Base-by-base conservation (phyloP, 1,140 invertebrate genomes). In the Dreissena polymorpha region DNA sequence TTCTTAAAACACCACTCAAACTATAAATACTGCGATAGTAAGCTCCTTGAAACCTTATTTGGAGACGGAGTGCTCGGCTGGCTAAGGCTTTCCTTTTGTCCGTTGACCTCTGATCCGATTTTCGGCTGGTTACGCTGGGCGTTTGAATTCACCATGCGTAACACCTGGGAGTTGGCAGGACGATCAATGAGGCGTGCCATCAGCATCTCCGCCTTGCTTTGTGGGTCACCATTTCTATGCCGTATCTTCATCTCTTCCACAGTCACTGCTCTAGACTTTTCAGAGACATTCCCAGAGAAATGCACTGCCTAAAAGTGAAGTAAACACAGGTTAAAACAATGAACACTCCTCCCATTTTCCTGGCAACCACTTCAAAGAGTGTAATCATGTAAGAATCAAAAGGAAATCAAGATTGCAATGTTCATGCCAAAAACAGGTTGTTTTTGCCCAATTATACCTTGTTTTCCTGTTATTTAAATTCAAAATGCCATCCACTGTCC, bases 151-250 rank as follows among this genome's bases (percentile, higher is more conserved):
- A 53, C 70, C 75, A 84, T 64, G 49, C 75, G 71, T 60, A 76
- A 23, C 12, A 78, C 74, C 74, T 83, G 81, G 5, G 81, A 83
- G 39, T 77, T 76, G 16, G 73, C 81, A 49, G 81, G 81, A 14
- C 74, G 29, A 63, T 83, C 81, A 21, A 83, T 55, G 49, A 83
- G 55, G 55, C 81, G 74, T 13, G 81, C 63, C 81, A 83, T 83
- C 49, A 83, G 39, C 73, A 76, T 83, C 50, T 70, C 73, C 7
- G 81, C 72, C 72, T 76, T 83, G 25, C 81, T 77, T 25, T 69
- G 74, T 53, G 55, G 65, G 27, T 77, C 81, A 23, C 72, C 73
- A 16, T 77, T 76, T 18, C 49, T 53, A 18, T 64, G 29, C n/a
- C 65, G 65, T 14, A 64, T 27, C 29, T n/a, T 68, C 81, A 83